Conservation (phyloP, 2,113 vertebrate genomes). For the Corythornis madagascariensis region DNA sequence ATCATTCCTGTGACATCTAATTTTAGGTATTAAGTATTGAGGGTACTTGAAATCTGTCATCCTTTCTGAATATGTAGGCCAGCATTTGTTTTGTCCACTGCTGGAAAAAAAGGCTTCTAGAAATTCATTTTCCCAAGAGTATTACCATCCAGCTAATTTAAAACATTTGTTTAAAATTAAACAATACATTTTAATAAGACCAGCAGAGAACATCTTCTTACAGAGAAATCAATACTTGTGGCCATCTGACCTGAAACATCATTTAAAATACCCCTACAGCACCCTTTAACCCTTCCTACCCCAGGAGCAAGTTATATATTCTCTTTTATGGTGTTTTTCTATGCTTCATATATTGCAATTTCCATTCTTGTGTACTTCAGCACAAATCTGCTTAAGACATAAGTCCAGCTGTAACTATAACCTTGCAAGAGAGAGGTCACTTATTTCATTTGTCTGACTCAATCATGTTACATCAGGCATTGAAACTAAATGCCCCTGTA, state of each 20-base stretch:
- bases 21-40: neutral
- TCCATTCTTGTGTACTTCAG: neutral
- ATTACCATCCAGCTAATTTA: neutral
- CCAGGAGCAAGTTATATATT: neutral
- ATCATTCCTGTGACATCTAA: neutral
- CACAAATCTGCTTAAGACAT: neutral
- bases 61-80: neutral
- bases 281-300: neutral
- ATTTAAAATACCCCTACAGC: neutral
- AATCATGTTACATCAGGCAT: neutral
- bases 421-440: constrained; percentile 25
- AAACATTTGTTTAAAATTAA: neutral
- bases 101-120: neutral
- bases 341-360: neutral
- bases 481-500: neutral
- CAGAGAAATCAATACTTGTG: neutral
- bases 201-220: neutral
- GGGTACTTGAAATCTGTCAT: neutral
- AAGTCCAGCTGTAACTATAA: neutral
- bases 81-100: neutral
- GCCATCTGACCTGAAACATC: neutral
- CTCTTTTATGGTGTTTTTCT: neutral
- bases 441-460: constrained; percentile 26
- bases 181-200: neutral
- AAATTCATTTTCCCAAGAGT: neutral